A percentile compares a stretch with the other conserved stretches of the same genome.
phyloP scores from a whole-genome alignment of 2,888 invertebrate genomes.

The Uropetala carovei region DNA sequence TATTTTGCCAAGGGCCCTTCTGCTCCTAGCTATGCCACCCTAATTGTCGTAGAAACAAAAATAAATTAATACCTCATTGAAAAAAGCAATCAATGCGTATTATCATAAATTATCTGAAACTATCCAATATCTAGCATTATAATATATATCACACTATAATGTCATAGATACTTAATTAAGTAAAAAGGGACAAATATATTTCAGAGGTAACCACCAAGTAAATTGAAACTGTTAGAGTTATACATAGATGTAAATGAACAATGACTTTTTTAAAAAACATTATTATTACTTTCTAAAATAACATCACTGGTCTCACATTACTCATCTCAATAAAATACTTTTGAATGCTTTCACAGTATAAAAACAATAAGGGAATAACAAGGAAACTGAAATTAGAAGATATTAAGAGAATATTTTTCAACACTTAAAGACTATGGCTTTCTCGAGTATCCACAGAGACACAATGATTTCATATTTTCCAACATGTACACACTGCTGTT shows the following conservation, averaged over 20 bases:
- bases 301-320: conserved; percentile 30
- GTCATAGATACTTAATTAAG: no score
- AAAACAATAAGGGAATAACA: conserved; percentile 60
- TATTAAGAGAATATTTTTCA: background rate
- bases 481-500: conserved; percentile 28
- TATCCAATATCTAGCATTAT: no score
- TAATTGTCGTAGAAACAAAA: no score
- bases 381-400: conserved; percentile 29
- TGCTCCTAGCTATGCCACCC: no score
- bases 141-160: no score
- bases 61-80: no score
- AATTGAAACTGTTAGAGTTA: no score
- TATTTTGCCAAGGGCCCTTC: no score
- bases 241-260: background rate
- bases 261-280: background rate
- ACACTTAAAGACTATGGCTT: background rate
- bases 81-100: no score
- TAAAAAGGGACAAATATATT: no score
- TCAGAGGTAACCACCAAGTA: no score
- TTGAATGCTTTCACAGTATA: conserved; percentile 43
- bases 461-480: conserved; percentile 11
- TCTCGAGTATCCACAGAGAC: conserved; percentile 44
- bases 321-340: conserved; percentile 36
- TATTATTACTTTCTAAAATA: conserved; percentile 55
- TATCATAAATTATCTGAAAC: no score